These are phyloP conservation scores for Aelia acuminata DNA, from an alignment of 2,888 invertebrate species.

Conservation along the genomic window DNA sequence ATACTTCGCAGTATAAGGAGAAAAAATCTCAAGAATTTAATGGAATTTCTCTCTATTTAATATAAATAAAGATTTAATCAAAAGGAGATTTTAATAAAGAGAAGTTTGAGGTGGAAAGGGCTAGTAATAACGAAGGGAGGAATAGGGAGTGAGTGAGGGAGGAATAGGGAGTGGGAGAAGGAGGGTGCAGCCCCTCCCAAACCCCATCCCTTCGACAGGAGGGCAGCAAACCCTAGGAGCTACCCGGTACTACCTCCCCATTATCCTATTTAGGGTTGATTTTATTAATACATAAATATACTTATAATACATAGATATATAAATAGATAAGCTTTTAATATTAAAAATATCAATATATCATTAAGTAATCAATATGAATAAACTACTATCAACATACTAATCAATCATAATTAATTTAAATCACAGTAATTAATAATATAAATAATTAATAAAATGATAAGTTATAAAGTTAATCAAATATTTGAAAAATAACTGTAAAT, in stretches of 20 bases:
- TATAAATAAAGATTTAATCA: background rate
- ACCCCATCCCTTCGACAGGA: background rate
- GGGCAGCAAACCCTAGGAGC: background rate
- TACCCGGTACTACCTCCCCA: background rate
- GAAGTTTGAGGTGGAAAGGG: background rate
- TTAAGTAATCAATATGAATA: too few relatives aligned
- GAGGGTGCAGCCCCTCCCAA: conserved; percentile 6
- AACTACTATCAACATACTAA: too few relatives aligned
- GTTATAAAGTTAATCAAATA: background rate
- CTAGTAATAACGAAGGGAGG: background rate
- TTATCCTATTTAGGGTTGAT: background rate
- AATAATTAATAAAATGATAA: background rate
- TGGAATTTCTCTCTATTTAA: background rate
- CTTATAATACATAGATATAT: too few relatives aligned
- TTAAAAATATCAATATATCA: background rate
- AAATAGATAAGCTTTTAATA: background rate
- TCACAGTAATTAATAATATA: background rate
- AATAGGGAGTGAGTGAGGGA: background rate
- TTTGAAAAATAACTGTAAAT: background rate
- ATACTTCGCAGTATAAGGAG: too few relatives aligned
- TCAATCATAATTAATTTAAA: background rate
- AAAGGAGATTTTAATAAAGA: background rate
- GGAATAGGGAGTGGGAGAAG: background rate
- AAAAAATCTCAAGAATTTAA: background rate
- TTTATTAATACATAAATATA: background rate